Base-by-base conservation (phyloP, 35 echinoderm and acorn worm genomes). In the Lytechinus variegatus region DNA sequence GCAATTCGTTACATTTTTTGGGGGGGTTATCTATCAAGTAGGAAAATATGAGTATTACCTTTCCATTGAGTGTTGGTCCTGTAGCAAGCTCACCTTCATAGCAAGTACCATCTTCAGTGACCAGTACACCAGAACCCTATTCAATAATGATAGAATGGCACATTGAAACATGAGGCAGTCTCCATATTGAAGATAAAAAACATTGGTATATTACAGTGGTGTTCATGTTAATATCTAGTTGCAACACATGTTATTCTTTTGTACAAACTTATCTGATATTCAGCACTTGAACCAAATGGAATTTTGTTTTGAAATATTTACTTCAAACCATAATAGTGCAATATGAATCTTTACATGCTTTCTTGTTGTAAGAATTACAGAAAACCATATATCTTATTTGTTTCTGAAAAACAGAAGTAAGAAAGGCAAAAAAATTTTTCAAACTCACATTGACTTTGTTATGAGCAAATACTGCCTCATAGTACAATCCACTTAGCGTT, bases 21-120 rank as follows among this genome's bases (percentile, higher is more conserved):
- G 56, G n/a, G n/a, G n/a, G n/a, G 56, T 10, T 0, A 13, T 9
- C 12, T 58, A 13, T 9, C 56, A 58, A 13, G 56, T 58, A 58
- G 8, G 56, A 58, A 58, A 58, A 79, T 79, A 79, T 14, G 66
- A 24, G 19, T 88, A 11, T 14, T 54, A 99, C 98, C 97, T 98
- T 99, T 61, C 98, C 98, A 96, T 97, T 99, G 12, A 99, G 95
- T 54, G 98, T 99, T 71, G 98, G 97, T 93, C 98, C 98, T 55
- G 98, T 96, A 27, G 96, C 94, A 8, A 99, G 60, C 52, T 99
- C 97, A 86, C 98, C 98, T 86, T 99, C 97, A 96, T 98, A 99
- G 55, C 97, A 95, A 8, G 98, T 99, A 5, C 98, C 98, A 98
- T 99, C 98, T 92, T 99, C 98, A 33, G 98, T 98, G 14, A 98